A percentile compares a stretch with the other conserved stretches of the same genome.
Evolutionary conservation across 2,797 vertebrate species (phyloP).

Genomic region (Limosa lapponica): DNA sequence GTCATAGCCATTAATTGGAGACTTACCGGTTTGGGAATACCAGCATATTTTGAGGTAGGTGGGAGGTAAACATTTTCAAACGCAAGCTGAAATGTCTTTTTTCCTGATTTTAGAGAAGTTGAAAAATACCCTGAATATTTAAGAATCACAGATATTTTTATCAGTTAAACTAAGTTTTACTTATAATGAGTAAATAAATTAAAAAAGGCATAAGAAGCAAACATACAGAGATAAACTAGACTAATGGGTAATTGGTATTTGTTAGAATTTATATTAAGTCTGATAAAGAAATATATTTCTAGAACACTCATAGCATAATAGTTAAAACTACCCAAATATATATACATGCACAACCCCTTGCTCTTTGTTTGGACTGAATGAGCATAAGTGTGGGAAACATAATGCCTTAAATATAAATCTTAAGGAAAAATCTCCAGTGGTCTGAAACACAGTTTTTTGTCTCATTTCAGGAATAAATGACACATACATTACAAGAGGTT

Average conservation of each 20-base stretch:
- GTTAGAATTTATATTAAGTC: neutral
- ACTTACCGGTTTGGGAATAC: neutral
- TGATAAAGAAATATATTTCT: neutral
- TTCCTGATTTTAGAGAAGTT: neutral
- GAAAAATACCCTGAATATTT: neutral
- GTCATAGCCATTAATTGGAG: neutral
- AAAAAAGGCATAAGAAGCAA: neutral
- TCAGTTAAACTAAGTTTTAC: neutral
- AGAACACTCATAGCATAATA: neutral
- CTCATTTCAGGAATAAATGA: slow-evolving; percentile 17
- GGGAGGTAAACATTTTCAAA: neutral
- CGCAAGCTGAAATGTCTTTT: neutral
- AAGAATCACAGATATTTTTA: neutral
- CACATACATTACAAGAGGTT: neutral
- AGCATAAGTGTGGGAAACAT: neutral
- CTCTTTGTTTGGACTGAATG: neutral
- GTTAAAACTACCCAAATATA: neutral
- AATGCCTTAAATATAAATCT: neutral
- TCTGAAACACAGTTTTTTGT: neutral
- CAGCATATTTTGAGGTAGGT: neutral
- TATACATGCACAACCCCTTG: neutral
- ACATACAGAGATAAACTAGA: neutral
- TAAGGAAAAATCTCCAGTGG: neutral
- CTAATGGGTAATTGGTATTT: neutral
- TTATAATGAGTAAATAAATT: neutral